Evolutionary conservation across 1,140 invertebrate species (phyloP).

Genomic region (Tetranychus urticae): DNA sequence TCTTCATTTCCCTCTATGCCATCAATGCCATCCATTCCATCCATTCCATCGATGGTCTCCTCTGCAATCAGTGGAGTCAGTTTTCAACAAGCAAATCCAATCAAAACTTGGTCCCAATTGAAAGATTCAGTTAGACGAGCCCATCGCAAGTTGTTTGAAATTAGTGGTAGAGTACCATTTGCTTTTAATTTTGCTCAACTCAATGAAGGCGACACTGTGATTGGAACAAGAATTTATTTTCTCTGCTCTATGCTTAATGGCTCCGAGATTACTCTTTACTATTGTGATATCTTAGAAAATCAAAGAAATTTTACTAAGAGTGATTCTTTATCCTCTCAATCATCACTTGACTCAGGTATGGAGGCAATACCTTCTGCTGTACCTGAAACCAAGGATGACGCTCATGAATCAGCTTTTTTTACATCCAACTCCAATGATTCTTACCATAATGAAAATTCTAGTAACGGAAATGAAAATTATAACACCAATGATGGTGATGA

Average conservation of each 20-base stretch:
- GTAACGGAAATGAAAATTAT: neutral
- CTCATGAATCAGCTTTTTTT: neutral
- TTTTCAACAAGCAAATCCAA: neutral
- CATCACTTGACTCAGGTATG: neutral
- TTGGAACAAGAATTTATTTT: slow-evolving; percentile 52
- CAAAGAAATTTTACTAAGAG: neutral
- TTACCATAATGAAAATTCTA: neutral
- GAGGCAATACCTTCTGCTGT: neutral
- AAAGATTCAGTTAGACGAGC: neutral
- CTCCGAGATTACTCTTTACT: slow-evolving; percentile 65
- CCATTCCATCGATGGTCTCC: slow-evolving; percentile 6
- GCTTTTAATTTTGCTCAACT: slow-evolving; percentile 42
- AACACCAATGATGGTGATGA: neutral
- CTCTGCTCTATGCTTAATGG: slow-evolving; percentile 54
- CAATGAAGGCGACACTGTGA: neutral
- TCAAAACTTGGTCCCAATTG: slow-evolving; percentile 7
- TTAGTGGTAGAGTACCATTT: slow-evolving; percentile 30
- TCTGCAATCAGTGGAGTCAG: neutral
- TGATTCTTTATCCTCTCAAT: neutral
- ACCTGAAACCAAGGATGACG: neutral
- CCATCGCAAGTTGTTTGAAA: neutral
- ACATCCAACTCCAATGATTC: neutral
- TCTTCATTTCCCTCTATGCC: slow-evolving; percentile 1
- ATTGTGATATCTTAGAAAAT: slow-evolving; percentile 39
- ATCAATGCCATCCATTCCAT: slow-evolving; percentile 16